Evolutionary conservation across 2,113 vertebrate species (phyloP).

Genomic region (Pluvialis apricaria): DNA sequence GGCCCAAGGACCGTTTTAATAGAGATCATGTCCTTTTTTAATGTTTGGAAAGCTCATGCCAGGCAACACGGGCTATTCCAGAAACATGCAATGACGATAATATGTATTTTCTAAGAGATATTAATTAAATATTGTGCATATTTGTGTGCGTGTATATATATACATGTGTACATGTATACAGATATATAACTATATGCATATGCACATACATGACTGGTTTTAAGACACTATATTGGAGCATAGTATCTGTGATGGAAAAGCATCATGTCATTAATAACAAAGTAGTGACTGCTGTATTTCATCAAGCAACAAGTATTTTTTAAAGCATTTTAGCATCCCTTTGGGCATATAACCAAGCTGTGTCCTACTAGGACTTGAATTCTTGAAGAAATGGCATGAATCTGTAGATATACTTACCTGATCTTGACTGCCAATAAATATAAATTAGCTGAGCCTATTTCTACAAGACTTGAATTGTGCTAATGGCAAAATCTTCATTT

Average conservation of each 20-base stretch:
- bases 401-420: neutral
- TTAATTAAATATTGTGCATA: neutral
- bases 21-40: neutral
- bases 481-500: neutral
- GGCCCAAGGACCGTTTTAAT: neutral
- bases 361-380: neutral
- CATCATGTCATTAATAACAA: neutral
- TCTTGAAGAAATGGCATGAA: slow-evolving; percentile 5
- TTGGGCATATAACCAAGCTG: neutral
- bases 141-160: neutral
- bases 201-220: neutral
- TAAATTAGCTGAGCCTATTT: neutral
- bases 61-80: neutral
- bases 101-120: neutral
- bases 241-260: neutral
- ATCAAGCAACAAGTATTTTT: neutral
- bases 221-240: neutral
- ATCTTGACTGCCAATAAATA: slow-evolving; percentile 30
- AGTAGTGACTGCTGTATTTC: neutral
- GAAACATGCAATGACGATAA: neutral
- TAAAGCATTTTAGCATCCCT: neutral
- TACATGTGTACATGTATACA: neutral
- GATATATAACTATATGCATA: neutral
- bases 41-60: neutral
- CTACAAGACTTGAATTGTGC: neutral